phyloP scores from a whole-genome alignment of 2,113 vertebrate species.

The Hippotragus niger region DNA sequence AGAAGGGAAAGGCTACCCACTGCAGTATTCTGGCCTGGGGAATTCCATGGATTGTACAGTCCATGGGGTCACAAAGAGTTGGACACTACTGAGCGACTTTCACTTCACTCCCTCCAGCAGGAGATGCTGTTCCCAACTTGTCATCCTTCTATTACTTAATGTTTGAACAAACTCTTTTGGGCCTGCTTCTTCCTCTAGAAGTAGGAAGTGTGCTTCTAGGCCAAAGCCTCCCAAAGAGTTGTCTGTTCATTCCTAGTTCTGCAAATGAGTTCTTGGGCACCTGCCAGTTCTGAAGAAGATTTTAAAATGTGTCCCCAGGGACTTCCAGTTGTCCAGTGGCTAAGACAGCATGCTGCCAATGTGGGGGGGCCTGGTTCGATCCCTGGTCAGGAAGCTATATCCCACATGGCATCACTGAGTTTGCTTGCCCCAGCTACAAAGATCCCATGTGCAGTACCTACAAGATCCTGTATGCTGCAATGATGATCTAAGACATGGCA shows the following conservation, averaged over 20 bases:
- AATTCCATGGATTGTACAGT: neutral
- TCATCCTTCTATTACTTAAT: neutral
- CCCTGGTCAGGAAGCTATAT: neutral
- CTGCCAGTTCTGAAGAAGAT: neutral
- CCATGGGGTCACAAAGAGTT: neutral
- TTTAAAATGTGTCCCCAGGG: neutral
- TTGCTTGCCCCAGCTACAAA: neutral
- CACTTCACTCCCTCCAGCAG: neutral
- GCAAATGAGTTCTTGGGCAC: neutral
- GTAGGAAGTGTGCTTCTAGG: neutral
- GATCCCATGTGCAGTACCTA: neutral
- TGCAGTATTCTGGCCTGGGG: neutral
- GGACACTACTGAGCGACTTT: neutral
- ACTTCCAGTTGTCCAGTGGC: neutral
- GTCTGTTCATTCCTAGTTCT: neutral
- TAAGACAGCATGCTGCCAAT: neutral
- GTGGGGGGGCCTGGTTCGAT: rapidly evolving
- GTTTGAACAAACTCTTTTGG: neutral
- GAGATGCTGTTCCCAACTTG: neutral
- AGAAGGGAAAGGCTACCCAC: neutral
- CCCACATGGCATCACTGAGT: neutral
- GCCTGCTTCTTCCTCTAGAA: neutral
- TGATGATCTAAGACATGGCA: neutral
- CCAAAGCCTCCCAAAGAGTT: neutral
- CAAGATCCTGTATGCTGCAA: neutral